Percentiles rank a stretch among this genome's conserved stretches.
phyloP scores from a whole-genome alignment of 1,140 invertebrate species.

The Oreohelix idahoensis region DNA sequence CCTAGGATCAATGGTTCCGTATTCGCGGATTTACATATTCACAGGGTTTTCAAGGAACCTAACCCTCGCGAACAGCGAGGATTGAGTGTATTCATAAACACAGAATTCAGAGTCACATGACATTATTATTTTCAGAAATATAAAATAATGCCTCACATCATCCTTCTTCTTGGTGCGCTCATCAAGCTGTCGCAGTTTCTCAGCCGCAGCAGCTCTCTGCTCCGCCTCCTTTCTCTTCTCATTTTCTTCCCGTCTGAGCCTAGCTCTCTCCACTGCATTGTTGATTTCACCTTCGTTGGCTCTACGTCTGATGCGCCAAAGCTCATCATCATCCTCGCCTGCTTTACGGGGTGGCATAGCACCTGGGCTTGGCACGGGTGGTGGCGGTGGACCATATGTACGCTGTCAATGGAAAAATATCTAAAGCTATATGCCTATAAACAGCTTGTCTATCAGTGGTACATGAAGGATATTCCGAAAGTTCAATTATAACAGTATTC shows the following conservation, averaged over 20 bases:
- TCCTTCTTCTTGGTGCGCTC: slow-evolving; percentile 74
- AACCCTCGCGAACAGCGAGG: too few relatives aligned
- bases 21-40: too few relatives aligned
- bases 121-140: background rate
- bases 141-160: background rate
- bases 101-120: too few relatives aligned
- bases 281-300: slow-evolving; percentile 81
- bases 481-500: too few relatives aligned
- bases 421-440: too few relatives aligned
- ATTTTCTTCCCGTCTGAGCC: slow-evolving; percentile 85
- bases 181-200: slow-evolving; percentile 79
- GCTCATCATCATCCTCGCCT: slow-evolving; percentile 78
- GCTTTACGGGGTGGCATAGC: slow-evolving; percentile 31
- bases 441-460: too few relatives aligned
- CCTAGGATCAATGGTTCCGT: too few relatives aligned
- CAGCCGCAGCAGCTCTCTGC: slow-evolving; percentile 75
- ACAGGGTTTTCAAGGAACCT: too few relatives aligned
- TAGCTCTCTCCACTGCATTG: slow-evolving; percentile 82
- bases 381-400: slow-evolving; percentile 53
- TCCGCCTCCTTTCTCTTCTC: slow-evolving; percentile 82
- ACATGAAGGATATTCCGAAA: too few relatives aligned
- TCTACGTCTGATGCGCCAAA: slow-evolving; percentile 81
- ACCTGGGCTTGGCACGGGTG: slow-evolving; percentile 27
- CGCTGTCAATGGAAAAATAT: slow-evolving; percentile 44
- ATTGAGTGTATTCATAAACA: too few relatives aligned